These are phyloP conservation scores for Scaptomyza graminum DNA, from an alignment of 1,140 invertebrate genomes.

Conservation along the genomic window DNA sequence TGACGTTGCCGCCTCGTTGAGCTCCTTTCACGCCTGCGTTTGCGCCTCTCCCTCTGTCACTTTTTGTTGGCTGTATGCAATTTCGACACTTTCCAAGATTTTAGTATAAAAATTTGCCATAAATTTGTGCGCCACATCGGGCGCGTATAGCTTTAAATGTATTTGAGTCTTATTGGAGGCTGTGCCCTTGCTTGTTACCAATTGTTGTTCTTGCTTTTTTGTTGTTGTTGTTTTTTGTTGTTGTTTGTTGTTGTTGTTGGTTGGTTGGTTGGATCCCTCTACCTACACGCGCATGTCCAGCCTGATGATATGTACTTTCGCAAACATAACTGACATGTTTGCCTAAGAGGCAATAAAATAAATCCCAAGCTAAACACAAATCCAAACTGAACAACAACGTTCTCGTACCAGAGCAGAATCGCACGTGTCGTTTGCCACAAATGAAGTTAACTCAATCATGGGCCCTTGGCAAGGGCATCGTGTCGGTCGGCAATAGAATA, in stretches of 20 bases:
- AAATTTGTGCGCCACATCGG: slow-evolving; percentile 65
- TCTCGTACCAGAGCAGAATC: slow-evolving; percentile 6
- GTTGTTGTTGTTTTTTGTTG: slow-evolving; percentile 6
- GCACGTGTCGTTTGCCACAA: slow-evolving; percentile 68
- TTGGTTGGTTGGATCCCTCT: slow-evolving; percentile 38
- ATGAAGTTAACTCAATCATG: slow-evolving; percentile 81
- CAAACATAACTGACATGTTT: slow-evolving; percentile 82
- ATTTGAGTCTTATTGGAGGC: slow-evolving; percentile 53
- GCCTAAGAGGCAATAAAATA: slow-evolving; percentile 79
- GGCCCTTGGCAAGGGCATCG: slow-evolving; percentile 40
- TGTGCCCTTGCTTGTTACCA: slow-evolving; percentile 44
- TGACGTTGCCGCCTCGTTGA: slow-evolving; percentile 48
- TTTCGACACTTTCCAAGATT: slow-evolving; percentile 80
- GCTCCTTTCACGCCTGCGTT: slow-evolving; percentile 48
- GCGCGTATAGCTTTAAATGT: slow-evolving; percentile 40
- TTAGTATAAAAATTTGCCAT: slow-evolving; percentile 79
- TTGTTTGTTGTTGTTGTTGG: slow-evolving; percentile 13
- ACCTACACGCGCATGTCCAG: slow-evolving; percentile 81
- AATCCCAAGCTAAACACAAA: slow-evolving; percentile 62
- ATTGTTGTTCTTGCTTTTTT: slow-evolving; percentile 18
- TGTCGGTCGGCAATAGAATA: slow-evolving; percentile 64
- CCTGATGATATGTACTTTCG: slow-evolving; percentile 79
- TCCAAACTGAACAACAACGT: slow-evolving; percentile 44
- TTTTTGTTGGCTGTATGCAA: slow-evolving; percentile 20
- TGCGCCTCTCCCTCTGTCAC: slow-evolving; percentile 27